phyloP scores from a whole-genome alignment of 92 coral and sea anemone species.

The Siderastrea radians region DNA sequence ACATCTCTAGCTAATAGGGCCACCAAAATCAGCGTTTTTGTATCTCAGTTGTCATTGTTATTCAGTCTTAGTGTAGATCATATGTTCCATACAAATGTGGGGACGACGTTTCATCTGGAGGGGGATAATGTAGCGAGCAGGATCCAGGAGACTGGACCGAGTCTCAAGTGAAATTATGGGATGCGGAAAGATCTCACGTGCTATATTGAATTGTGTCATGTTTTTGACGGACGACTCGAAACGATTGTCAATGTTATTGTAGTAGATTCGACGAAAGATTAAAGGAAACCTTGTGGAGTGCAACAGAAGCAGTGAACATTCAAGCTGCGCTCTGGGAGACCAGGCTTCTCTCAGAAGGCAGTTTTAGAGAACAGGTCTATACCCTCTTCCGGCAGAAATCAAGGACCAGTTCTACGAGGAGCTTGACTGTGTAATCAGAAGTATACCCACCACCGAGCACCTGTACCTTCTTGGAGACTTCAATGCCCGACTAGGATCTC shows the following conservation, averaged over 20 bases:
- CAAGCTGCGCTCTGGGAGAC: no score
- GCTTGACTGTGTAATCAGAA: conserved; percentile 3
- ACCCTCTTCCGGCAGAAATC: no score
- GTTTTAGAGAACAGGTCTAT: no score
- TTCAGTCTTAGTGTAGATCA: neutral
- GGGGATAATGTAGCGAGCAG: conserved; percentile 7
- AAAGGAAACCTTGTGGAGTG: no score
- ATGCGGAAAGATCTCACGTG: neutral
- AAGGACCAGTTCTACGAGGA: no score
- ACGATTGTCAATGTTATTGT: no score
- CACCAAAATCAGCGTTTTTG: neutral
- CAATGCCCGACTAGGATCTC: conserved; percentile 48
- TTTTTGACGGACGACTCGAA: no score
- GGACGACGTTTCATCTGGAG: neutral
- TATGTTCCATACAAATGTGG: neutral
- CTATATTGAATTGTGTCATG: no score
- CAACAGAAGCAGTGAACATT: no score
- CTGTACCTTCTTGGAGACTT: conserved; percentile 43
- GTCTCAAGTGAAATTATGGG: neutral
- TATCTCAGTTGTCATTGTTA: neutral
- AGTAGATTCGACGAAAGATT: no score
- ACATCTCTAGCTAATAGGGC: neutral
- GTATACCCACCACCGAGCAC: conserved; percentile 8
- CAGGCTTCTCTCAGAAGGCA: no score
- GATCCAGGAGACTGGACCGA: neutral